Evolutionary conservation across 2,888 invertebrate genomes (phyloP).

Genomic region (Pegoplata infirma): DNA sequence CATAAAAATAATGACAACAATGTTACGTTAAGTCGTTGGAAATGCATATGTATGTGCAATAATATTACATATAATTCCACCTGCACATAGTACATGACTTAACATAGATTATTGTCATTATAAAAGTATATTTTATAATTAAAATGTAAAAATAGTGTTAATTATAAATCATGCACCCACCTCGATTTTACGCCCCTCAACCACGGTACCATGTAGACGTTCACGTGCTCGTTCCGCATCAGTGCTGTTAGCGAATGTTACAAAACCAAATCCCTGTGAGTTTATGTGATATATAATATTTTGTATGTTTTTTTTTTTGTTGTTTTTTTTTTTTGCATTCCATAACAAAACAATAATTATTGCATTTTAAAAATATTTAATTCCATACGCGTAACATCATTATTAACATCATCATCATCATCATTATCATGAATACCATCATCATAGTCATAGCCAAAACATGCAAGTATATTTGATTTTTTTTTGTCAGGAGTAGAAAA

Average conservation of each 20-base stretch:
- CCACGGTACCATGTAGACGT: slow-evolving; percentile 99
- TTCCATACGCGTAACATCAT: slow-evolving; percentile 56
- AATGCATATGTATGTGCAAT: too few species aligned
- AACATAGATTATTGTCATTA: not conserved
- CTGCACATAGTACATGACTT: not conserved
- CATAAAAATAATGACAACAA: not conserved
- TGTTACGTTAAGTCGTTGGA: not conserved
- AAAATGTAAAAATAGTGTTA: not conserved
- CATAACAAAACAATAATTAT: slow-evolving; percentile 45
- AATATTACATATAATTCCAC: too few species aligned
- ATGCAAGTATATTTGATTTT: slow-evolving; percentile 55
- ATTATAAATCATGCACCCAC: slow-evolving; percentile 93
- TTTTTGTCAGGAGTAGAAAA: slow-evolving; percentile 53
- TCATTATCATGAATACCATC: slow-evolving; percentile 37
- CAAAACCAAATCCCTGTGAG: slow-evolving; percentile 99
- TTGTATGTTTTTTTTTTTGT: slow-evolving; percentile 23
- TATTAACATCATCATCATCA: slow-evolving; percentile 42
- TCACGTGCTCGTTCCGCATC: slow-evolving; percentile 99
- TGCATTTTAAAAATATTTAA: slow-evolving; percentile 26
- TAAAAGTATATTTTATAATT: not conserved
- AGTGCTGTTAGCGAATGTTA: slow-evolving; percentile 99
- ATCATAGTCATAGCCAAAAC: slow-evolving; percentile 60
- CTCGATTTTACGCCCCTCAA: slow-evolving; percentile 99
- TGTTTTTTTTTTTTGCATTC: slow-evolving; percentile 44
- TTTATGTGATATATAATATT: slow-evolving; percentile 52